A percentile compares a stretch with the other conserved stretches of the same genome.
Conservation (phyloP, 2,888 invertebrate species). For the Eupeodes latifasciatus region DNA sequence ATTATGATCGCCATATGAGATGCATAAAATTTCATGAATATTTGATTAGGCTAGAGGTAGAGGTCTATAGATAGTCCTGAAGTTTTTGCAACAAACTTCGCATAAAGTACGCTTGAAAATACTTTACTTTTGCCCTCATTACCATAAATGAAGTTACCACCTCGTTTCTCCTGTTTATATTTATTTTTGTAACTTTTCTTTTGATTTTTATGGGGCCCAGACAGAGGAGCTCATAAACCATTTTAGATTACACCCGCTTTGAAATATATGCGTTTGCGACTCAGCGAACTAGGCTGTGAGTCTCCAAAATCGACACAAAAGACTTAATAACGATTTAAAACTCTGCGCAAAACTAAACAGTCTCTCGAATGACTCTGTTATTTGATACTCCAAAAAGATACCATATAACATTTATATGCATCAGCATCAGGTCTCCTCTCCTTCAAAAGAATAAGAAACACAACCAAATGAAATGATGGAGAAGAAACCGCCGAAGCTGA, state of each 20-base stretch:
- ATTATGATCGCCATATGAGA: slow-evolving; percentile 35
- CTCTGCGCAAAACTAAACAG: not conserved
- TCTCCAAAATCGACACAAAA: slow-evolving; percentile 59
- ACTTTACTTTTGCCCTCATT: slow-evolving; percentile 49
- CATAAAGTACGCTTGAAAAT: slow-evolving; percentile 55
- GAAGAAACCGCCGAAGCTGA: slow-evolving; percentile 71
- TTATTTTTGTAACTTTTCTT: not conserved
- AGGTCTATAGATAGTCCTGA: slow-evolving; percentile 15
- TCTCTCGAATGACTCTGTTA: slow-evolving; percentile 51
- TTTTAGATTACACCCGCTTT: slow-evolving; percentile 68
- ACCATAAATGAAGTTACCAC: slow-evolving; percentile 74
- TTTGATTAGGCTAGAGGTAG: slow-evolving; percentile 58
- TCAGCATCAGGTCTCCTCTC: slow-evolving; percentile 3
- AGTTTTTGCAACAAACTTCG: slow-evolving; percentile 43
- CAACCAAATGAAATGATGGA: slow-evolving; percentile 40
- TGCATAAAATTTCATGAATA: slow-evolving; percentile 72
- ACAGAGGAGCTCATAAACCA: slow-evolving; percentile 65
- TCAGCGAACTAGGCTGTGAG: slow-evolving; percentile 42
- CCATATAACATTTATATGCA: not conserved
- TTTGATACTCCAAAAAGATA: slow-evolving; percentile 52
- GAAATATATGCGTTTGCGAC: slow-evolving; percentile 44
- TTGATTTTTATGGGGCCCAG: slow-evolving; percentile 11
- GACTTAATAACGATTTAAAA: slow-evolving; percentile 56
- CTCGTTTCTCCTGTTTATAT: slow-evolving; percentile 39
- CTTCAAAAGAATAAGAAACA: not conserved